Evolutionary conservation across 35 echinoderm and acorn worm genomes (phyloP).

Genomic region (Acanthaster planci): DNA sequence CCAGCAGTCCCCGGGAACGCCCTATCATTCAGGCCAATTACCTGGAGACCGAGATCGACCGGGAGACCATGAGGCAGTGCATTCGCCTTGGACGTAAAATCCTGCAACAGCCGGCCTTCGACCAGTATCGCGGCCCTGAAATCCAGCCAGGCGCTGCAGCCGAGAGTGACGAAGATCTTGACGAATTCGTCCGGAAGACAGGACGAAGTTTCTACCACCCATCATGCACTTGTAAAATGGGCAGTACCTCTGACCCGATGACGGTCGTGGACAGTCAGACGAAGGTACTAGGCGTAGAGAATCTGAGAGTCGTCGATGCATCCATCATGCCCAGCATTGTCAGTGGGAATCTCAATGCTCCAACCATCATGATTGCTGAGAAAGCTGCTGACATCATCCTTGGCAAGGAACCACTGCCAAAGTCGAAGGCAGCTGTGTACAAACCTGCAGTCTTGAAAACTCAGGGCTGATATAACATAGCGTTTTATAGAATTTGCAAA

Average conservation of each 20-base stretch:
- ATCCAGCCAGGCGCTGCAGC: constrained; percentile 72
- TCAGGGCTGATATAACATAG: constrained; percentile 49
- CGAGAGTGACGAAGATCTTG: constrained; percentile 72
- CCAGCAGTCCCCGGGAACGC: constrained; percentile 60
- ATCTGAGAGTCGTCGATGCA: constrained; percentile 88
- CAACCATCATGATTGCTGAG: constrained; percentile 96
- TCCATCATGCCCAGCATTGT: constrained; percentile 95
- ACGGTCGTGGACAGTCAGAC: constrained; percentile 80
- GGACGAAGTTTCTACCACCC: constrained; percentile 88
- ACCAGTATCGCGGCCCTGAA: constrained; percentile 71
- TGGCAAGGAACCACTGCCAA: constrained; percentile 52
- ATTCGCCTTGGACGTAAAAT: constrained; percentile 75
- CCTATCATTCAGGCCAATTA: constrained; percentile 93
- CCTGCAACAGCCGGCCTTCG: constrained; percentile 89
- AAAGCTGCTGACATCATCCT: constrained; percentile 93
- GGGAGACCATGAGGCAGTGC: constrained; percentile 73
- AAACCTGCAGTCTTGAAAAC: constrained; percentile 65
- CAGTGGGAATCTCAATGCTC: constrained; percentile 94
- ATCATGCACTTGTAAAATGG: constrained; percentile 95
- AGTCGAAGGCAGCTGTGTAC: constrained; percentile 62
- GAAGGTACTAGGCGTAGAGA: constrained; percentile 77
- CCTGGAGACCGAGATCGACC: constrained; percentile 82
- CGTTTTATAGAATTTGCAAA: no score
- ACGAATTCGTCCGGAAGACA: constrained; percentile 68
- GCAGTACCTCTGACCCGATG: constrained; percentile 83